A percentile compares a stretch with the other conserved stretches of the same genome.
Conservation (phyloP, 2,113 vertebrate genomes). For the Uria aalge region DNA sequence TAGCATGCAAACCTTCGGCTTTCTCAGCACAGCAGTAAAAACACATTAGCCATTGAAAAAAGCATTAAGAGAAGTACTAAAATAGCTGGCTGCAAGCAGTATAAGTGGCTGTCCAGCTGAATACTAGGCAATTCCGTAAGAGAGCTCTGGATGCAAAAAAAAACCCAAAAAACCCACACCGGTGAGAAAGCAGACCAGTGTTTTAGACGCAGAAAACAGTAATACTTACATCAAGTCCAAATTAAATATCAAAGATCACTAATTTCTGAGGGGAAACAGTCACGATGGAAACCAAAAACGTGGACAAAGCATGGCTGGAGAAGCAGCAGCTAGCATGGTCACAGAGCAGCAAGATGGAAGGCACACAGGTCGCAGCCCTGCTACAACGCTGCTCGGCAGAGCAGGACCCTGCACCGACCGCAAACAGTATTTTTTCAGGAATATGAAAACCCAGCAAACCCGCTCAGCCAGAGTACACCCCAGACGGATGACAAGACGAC, state of each 20-base stretch:
- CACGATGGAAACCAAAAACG: background rate
- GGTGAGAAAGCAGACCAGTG: background rate
- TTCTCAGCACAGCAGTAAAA: background rate
- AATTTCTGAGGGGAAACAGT: background rate
- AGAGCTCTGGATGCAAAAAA: background rate
- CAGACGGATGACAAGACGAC: accelerated
- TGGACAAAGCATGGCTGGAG: background rate
- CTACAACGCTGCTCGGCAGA: accelerated
- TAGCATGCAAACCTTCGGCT: accelerated
- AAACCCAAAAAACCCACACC: no score
- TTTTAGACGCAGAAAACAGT: background rate
- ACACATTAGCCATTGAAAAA: background rate
- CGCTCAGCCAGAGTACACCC: no score
- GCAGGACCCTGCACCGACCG: background rate
- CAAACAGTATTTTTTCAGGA: background rate
- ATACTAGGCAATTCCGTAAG: background rate
- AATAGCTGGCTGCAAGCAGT: background rate
- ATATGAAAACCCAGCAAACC: background rate
- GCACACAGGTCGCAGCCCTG: background rate
- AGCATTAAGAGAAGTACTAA: background rate
- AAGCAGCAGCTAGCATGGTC: background rate
- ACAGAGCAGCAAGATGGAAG: background rate
- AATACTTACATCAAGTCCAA: background rate
- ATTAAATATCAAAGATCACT: background rate
- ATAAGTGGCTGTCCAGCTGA: background rate